Base-by-base conservation (phyloP, 2,888 invertebrate species). In the Plagiodera versicolora region DNA sequence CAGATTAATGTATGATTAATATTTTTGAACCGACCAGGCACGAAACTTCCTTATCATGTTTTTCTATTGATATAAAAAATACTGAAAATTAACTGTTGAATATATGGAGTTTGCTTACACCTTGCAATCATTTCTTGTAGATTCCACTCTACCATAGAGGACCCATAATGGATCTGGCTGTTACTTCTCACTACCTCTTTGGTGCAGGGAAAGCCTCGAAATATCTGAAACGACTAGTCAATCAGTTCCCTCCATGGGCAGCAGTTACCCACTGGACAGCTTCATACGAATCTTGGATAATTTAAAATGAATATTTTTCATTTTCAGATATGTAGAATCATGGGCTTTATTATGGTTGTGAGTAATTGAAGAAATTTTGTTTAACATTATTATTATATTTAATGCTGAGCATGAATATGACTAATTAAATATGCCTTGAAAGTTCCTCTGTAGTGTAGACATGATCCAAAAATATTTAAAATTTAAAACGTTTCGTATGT, bases 241-340 rank as follows among this genome's bases (percentile, higher is more conserved):
- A 73, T 11, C 81, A 85, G 70, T 85, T 89, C 74, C 90, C 90
- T 32, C 72, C 81, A 0, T 87, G 87, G 87, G 83, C 86, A 28
- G 87, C 88, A 18, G 81, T 86, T 56, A 85, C 86, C 32, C 87
- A 87, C 64, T 90, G 90, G 90, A 86, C 86, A 60, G 86, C 89
- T 1, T 85, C 87, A 53, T 86, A 88, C 74, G 87, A 88, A 69
- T 85, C 89, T 6, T 87, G 80, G 80, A 70, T 77, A 51, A 62
- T 80, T 61, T 79, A 76, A 70, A 63, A 59, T 56, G 8, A 8
- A n/a, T n/a, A n/a, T 47, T 28, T 28, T 35, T 17, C 14, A n/a
- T 17, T 28, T 17, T 16, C 24, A 45, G 28, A 28, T 16, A 44
- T 16, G 10, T 6, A 9, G 20, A 44, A 44, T 53, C 53, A 53